Base-by-base conservation (phyloP, 2,888 invertebrate genomes). In the Panorpa germanica region DNA sequence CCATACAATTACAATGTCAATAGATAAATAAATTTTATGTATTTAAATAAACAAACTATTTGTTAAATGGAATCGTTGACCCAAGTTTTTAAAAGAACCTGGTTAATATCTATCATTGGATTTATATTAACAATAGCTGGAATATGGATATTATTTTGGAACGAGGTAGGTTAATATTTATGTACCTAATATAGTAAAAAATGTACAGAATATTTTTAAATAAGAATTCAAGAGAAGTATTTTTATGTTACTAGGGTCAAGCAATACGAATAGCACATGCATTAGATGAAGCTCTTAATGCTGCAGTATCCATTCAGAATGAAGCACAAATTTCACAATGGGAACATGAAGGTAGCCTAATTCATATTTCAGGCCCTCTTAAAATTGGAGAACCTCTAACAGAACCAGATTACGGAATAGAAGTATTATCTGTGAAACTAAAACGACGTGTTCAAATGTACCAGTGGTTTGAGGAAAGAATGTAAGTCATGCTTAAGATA, bases 401-500 rank as follows among this genome's bases (percentile, higher is more conserved):
- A 1, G 88, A 88, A 46, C 74, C 76, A 0, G 78, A 80, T 35
- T 90, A 88, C 50, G 81, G 81, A 33, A 72, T 90, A 27, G 73
- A 80, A 36, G 70, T 90, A 2, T 65, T 74, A 41, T 76, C 86
- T 3, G 81, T 86, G 0, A 85, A 85, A 48, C 52, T 91, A 15
- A 75, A 74, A 45, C 66, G 85, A 35, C 59, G 81, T 32, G 88
- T 86, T 1, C 88, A 90, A 52, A 88, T 90, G 83, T 90, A 76
- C 50, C 90, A 90, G 46, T 90, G 90, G 90, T 67, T 85, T 33
- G 88, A 90, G 44, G 80, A 81, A 44, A 52, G 63, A 43, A 61
- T 61, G 69, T 70, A 55, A 53, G 53, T 45, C 21, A 10, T 3
- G 6, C 21, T 10, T 10, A n/a, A 29, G 9, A 12, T 11, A 16